These are phyloP conservation scores for Ranitomeya imitator DNA, from an alignment of 2,113 vertebrate species.

Conservation along the genomic window DNA sequence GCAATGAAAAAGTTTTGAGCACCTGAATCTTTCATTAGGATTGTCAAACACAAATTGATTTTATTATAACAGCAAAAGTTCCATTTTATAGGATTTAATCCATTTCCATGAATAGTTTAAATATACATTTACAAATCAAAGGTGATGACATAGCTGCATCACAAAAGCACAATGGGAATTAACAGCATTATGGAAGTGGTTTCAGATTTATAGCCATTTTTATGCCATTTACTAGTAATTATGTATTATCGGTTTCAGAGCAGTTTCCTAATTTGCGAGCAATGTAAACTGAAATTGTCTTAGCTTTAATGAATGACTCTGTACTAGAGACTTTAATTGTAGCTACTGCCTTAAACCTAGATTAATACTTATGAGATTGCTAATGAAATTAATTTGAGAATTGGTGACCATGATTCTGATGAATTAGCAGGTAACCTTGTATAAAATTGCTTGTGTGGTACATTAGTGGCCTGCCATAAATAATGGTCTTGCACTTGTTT, in stretches of 20 bases:
- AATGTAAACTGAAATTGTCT: neutral
- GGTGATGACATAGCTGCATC: neutral
- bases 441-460: constrained; percentile 17
- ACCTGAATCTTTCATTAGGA: neutral
- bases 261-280: neutral
- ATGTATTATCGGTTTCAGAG: neutral
- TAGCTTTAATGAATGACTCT: constrained; percentile 18
- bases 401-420: constrained; percentile 29
- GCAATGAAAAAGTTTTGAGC: neutral
- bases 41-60: neutral
- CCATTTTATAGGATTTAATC: too few species aligned
- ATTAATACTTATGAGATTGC: constrained; percentile 30
- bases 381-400: constrained; percentile 43
- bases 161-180: neutral
- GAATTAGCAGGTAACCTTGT: constrained; percentile 1
- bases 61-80: neutral
- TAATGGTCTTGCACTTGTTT: constrained; percentile 9
- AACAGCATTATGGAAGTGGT: neutral
- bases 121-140: neutral
- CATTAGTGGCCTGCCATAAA: constrained; percentile 42
- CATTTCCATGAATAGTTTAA: too few species aligned
- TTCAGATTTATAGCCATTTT: neutral
- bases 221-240: constrained; percentile 4
- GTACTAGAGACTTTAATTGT: constrained; percentile 2
- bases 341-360: neutral